These are phyloP conservation scores for Macrosoma leucophasiata DNA, from an alignment of 2,888 invertebrate genomes.

Conservation along the genomic window DNA sequence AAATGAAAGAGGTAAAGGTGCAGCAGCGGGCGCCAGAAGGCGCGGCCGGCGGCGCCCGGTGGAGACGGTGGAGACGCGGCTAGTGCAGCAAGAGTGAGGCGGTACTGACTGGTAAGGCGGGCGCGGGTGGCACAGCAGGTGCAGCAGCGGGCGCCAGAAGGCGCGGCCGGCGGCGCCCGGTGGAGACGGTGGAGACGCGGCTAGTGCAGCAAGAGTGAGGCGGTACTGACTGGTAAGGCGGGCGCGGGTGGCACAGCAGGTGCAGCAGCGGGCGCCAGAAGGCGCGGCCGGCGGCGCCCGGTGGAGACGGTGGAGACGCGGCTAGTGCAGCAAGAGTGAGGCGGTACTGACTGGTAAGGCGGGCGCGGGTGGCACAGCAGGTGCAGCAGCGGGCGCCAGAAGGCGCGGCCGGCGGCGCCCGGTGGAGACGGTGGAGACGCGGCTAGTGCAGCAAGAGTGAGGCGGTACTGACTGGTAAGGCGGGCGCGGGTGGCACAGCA, in stretches of 20 bases:
- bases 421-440: too few relatives aligned
- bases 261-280: conserved; percentile 91
- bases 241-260: conserved; percentile 80
- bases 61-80: too few relatives aligned
- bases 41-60: conserved; percentile 85
- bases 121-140: conserved; percentile 81
- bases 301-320: too few relatives aligned
- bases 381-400: conserved; percentile 89
- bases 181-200: too few relatives aligned
- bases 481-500: conserved; percentile 80
- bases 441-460: too few relatives aligned
- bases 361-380: conserved; percentile 81
- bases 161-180: conserved; percentile 83
- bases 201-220: too few relatives aligned
- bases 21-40: conserved; percentile 90
- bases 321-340: too few relatives aligned
- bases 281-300: conserved; percentile 83
- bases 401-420: conserved; percentile 85
- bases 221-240: conserved; percentile 48
- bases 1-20: too few relatives aligned
- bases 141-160: conserved; percentile 91
- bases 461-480: conserved; percentile 48
- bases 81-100: too few relatives aligned
- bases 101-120: conserved; percentile 50
- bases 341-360: conserved; percentile 45